Percentiles rank a stretch among this genome's conserved stretches.
These are phyloP conservation scores for Bradynema listronoti DNA, from an alignment of 1,140 invertebrate genomes.

Conservation along the genomic window DNA sequence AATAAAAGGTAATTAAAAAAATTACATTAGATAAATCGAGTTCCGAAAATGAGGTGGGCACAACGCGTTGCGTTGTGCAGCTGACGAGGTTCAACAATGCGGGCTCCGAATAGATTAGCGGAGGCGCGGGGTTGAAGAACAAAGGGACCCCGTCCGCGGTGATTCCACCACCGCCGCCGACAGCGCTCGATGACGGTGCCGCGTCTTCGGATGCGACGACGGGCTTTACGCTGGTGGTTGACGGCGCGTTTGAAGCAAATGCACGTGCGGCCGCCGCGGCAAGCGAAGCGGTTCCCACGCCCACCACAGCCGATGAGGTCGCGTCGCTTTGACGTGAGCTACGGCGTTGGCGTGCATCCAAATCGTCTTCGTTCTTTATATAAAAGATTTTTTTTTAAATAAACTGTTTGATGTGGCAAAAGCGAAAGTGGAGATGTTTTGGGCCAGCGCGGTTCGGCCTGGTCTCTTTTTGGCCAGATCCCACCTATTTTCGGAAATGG, in stretches of 20 bases:
- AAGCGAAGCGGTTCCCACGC: background rate
- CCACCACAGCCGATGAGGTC: too few species aligned
- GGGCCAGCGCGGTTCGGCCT: too few species aligned
- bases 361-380: too few species aligned
- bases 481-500: background rate
- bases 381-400: too few species aligned
- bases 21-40: too few species aligned
- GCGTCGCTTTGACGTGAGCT: too few species aligned
- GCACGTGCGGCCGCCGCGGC: background rate
- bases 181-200: constrained; percentile 8
- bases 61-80: too few species aligned
- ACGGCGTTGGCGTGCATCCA: too few species aligned
- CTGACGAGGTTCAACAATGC: constrained; percentile 17
- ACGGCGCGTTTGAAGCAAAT: constrained; percentile 1
- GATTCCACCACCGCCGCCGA: background rate
- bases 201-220: background rate
- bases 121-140: constrained; percentile 15
- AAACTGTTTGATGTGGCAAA: background rate
- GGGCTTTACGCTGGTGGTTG: background rate
- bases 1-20: too few species aligned
- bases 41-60: too few species aligned
- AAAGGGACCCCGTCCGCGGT: background rate
- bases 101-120: constrained; percentile 24
- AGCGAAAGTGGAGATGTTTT: background rate
- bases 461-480: too few species aligned